Evolutionary conservation across 2,888 invertebrate species (phyloP).

Genomic region (Cantharis rustica): DNA sequence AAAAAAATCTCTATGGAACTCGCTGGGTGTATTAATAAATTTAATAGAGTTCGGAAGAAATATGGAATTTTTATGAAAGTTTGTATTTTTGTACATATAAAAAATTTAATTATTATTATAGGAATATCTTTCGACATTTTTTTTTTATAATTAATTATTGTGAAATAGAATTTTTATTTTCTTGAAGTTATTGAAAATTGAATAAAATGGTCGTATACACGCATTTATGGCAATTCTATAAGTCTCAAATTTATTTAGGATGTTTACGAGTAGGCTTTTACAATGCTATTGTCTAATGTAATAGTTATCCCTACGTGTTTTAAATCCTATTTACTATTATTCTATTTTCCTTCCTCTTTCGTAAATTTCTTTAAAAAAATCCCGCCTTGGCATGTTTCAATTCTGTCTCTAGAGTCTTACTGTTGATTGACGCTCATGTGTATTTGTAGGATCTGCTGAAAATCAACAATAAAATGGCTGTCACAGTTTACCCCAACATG

Average conservation of each 20-base stretch:
- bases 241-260: neutral
- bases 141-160: neutral
- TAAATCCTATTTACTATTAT: neutral
- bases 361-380: conserved; percentile 2
- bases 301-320: neutral
- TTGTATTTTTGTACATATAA: no score
- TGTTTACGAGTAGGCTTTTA: neutral
- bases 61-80: neutral
- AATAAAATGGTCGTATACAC: neutral
- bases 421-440: conserved; percentile 3
- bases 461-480: conserved; percentile 47
- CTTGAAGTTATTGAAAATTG: neutral
- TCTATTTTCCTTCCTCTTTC: neutral
- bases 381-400: neutral
- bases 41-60: neutral
- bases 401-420: neutral
- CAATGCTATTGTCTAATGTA: neutral
- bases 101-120: no score
- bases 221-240: neutral
- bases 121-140: neutral
- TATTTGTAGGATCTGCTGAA: conserved; percentile 41
- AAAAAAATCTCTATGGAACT: neutral
- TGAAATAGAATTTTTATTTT: neutral
- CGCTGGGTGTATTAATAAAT: no score
- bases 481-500: conserved; percentile 54